Percentiles rank a stretch among this genome's conserved stretches.
phyloP scores from a whole-genome alignment of 2,797 vertebrate species.

The Mormyrops boulengeri region DNA sequence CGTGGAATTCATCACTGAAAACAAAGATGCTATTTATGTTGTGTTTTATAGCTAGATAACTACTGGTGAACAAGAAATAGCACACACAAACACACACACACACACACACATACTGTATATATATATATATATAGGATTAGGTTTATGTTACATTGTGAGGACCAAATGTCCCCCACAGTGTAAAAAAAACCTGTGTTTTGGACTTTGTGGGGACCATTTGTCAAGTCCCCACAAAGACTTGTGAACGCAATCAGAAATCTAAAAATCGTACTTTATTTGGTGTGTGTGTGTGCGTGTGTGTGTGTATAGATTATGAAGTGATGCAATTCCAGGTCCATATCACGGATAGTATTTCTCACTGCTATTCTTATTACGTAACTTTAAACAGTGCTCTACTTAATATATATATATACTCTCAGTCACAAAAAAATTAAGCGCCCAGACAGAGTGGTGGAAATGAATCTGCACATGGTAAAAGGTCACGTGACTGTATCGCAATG shows the following conservation, averaged over 20 bases:
- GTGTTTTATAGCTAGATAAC: not conserved
- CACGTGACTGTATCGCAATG: not conserved
- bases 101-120: no score
- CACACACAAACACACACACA: no score
- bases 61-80: no score
- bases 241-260: no score
- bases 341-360: not conserved
- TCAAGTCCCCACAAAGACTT: no score
- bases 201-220: no score
- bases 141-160: no score
- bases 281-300: no score
- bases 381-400: not conserved
- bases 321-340: not conserved
- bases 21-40: not conserved
- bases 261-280: no score
- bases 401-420: not conserved
- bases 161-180: no score
- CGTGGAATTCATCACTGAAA: not conserved
- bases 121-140: no score
- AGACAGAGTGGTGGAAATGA: not conserved
- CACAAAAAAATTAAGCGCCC: not conserved
- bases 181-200: no score
- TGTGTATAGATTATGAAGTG: not conserved
- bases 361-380: not conserved
- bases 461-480: not conserved